A percentile compares a stretch with the other conserved stretches of the same genome.
Evolutionary conservation across 2,888 invertebrate species (phyloP).

Genomic region (Eretmocerus hayati): DNA sequence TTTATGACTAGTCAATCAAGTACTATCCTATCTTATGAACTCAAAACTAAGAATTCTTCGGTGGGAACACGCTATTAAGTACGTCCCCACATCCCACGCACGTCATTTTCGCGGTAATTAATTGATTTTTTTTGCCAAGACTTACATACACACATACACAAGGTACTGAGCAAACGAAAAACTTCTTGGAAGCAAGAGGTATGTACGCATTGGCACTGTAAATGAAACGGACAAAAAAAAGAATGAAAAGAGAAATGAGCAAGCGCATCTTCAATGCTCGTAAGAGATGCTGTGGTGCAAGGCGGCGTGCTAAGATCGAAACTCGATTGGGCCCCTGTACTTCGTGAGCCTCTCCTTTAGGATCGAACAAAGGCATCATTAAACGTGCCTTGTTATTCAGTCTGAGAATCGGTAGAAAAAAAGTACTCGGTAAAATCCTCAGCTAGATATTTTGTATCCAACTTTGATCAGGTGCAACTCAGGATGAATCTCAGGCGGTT

Average conservation of each 20-base stretch:
- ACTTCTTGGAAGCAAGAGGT: too few species aligned
- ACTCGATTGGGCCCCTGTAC: background rate
- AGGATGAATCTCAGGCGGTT: too few species aligned
- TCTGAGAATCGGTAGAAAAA: background rate
- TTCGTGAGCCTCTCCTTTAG: background rate
- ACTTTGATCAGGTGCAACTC: background rate
- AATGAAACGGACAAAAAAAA: background rate
- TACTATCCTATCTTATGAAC: too few species aligned
- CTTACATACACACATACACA: too few species aligned
- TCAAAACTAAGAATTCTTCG: too few species aligned
- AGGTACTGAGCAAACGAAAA: too few species aligned
- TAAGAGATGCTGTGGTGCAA: background rate
- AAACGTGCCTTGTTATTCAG: constrained; percentile 20
- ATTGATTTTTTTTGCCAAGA: background rate
- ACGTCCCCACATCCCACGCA: background rate
- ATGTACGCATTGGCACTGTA: too few species aligned
- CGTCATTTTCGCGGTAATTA: background rate
- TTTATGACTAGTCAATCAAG: too few species aligned
- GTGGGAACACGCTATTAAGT: too few species aligned
- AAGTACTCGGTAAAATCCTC: background rate
- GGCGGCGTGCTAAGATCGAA: background rate
- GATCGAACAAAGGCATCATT: constrained; percentile 23
- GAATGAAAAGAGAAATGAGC: background rate
- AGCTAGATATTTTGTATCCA: background rate
- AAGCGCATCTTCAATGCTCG: background rate